Evolutionary conservation across 2,888 invertebrate species (phyloP), one percentile per base, ranked within the genome.

Genomic region (Palloptera scutellata): DNA sequence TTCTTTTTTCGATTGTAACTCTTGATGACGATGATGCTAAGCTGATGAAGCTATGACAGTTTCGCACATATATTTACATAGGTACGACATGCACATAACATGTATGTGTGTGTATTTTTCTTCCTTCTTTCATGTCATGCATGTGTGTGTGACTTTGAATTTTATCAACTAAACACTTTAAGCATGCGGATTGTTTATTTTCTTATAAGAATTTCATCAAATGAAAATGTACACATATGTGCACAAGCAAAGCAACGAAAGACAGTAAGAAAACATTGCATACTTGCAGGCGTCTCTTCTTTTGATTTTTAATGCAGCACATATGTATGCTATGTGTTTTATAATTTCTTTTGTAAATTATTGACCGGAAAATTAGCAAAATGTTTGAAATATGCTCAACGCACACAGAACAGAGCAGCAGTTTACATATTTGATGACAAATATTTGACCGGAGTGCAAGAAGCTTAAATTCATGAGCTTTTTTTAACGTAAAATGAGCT

Each of bases 341-440:
- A 43, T 55, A 9, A 63, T 55, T 19, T 20, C 58, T 57, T 58
- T 42, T 64, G 57, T 63, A 66, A 70, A 72, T 70, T 73, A 71
- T 74, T 81, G 80, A 77, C 80, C 80, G 80, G 78, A 80, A 79
- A 81, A 81, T 79, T 77, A 81, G 75, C 60, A 60, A 60, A 57
- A 55, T 51, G 48, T 30, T 30, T 30, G 30, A 30, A 30, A 30
- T 30, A 30, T 30, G 2, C 30, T 30, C 30, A 4, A 30, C 30
- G 6, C 30, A 30, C 30, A 30, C 30, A 30, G 30, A 30, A 6
- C 2, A 30, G 3, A 30, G 30, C 30, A 30, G 30, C 2, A 30
- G 30, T 4, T 30, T 30, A n/a, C n/a, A n/a, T n/a, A 30, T 30
- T 30, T 30, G 30, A 30, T 30, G 2, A 6, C 30, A 30, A 30